These are phyloP conservation scores for Poeciliopsis prolifica DNA, from an alignment of 2,113 vertebrate genomes.

Conservation along the genomic window DNA sequence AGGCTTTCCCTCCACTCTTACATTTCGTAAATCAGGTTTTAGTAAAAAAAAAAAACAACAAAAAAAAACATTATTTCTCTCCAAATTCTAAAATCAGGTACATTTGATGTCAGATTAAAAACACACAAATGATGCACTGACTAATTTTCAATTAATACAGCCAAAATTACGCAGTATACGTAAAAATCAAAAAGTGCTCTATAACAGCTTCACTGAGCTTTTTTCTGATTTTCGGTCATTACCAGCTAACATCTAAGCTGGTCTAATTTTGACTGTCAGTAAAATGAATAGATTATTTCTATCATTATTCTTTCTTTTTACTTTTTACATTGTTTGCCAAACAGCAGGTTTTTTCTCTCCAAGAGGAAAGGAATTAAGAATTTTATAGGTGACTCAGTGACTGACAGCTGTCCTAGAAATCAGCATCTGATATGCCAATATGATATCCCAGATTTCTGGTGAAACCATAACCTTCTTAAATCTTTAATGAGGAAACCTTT, in stretches of 20 bases:
- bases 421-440: too few species aligned
- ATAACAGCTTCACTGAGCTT: not conserved
- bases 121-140: not conserved
- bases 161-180: not conserved
- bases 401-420: not conserved
- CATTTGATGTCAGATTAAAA: not conserved
- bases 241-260: too few species aligned
- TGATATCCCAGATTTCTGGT: too few species aligned
- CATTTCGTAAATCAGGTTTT: not conserved
- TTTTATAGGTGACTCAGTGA: not conserved
- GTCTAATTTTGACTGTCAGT: too few species aligned
- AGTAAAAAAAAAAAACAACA: too few species aligned
- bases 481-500: too few species aligned
- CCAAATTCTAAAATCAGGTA: not conserved
- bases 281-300: too few species aligned
- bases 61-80: not conserved
- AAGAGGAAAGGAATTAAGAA: not conserved
- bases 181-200: not conserved
- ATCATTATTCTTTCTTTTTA: not conserved
- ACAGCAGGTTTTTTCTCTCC: not conserved
- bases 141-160: not conserved
- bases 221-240: not conserved
- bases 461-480: too few species aligned
- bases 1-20: not conserved
- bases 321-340: not conserved